Conservation (phyloP, 2,888 invertebrate genomes). For the Craniophora ligustri region DNA sequence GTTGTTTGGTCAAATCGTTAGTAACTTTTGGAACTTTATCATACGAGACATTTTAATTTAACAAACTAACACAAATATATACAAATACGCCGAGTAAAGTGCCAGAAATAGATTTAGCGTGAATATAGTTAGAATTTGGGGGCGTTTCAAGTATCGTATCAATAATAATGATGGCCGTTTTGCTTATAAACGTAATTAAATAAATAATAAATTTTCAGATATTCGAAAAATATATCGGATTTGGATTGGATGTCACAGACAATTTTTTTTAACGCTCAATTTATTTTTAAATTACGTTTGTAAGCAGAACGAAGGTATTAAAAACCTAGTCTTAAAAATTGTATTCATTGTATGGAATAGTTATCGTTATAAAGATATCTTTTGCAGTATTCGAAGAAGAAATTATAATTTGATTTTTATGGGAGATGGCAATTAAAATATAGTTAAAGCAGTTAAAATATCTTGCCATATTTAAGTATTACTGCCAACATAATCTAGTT, state of each 20-base stretch:
- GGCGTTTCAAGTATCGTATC: constrained; percentile 44
- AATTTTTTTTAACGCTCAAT: constrained; percentile 34
- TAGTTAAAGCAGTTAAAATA: constrained; percentile 14
- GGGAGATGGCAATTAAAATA: neutral
- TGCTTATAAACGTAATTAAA: constrained; percentile 39
- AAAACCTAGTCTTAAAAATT: constrained; percentile 59
- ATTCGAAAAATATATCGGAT: neutral
- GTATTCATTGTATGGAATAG: constrained; percentile 54
- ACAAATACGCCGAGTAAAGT: no score
- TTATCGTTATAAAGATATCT: constrained; percentile 15
- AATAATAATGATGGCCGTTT: constrained; percentile 47
- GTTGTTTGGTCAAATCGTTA: no score
- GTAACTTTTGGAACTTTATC: no score
- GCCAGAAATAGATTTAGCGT: constrained; percentile 10
- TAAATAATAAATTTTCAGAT: neutral
- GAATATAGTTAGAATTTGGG: constrained; percentile 19
- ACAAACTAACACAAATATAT: no score
- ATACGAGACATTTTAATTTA: no score
- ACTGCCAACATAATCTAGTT: neutral
- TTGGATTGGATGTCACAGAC: neutral
- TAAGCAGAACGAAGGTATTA: constrained; percentile 44
- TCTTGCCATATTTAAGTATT: constrained; percentile 46
- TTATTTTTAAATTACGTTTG: constrained; percentile 35
- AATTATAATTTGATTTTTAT: no score
- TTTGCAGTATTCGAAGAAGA: constrained; percentile 24